Base-by-base conservation (phyloP, 2,113 vertebrate genomes). In the Astur gentilis region DNA sequence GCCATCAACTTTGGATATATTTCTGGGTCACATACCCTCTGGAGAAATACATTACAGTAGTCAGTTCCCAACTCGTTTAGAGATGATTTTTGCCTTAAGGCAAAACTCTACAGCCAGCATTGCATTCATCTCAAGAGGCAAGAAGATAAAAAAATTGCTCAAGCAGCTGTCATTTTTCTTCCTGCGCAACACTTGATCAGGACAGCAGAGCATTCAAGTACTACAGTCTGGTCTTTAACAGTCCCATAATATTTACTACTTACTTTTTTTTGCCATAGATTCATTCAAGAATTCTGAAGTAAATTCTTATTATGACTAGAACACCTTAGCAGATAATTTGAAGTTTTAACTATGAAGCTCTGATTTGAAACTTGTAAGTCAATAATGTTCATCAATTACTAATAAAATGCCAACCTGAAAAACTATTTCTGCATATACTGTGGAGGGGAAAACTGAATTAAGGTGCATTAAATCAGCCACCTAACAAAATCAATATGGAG, bases 11-110 rank as follows among this genome's bases (percentile, higher is more conserved):
- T 67, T 20, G 13, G 77, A 79, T 89, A 72, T 26, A 66, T 95
- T 95, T 97, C 89, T 92, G 93, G 91, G 95, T 95, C 94, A 95
- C 31, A 44, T 3, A 79, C 5, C 62, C 94, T 83, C 94, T 91
- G 49, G 95, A 96, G 91, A 95, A 95, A 92, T 87, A 87, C 34
- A 80, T 76, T 72, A 72, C 66, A 91, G 49, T 1, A 95, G 87
- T 65, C 70, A 62, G 81, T 77, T 94, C 83, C 83, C 91, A 95
- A 49, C 20, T 85, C 87, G 57, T 78, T 52, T 78, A 89, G 70
- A 93, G 66, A 92, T 61, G 23, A 97, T 76, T 95, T 87, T 61
- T 93, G 89, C 91, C 94, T 77, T 40, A 89, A 70, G 95, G 91
- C 62, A 87, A 62, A 92, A 82, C 36, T 90, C 89, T 69, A 79